A percentile compares a stretch with the other conserved stretches of the same genome.
These are phyloP conservation scores for Plemyria rubiginata DNA, from an alignment of 2,888 invertebrate species.

Conservation along the genomic window DNA sequence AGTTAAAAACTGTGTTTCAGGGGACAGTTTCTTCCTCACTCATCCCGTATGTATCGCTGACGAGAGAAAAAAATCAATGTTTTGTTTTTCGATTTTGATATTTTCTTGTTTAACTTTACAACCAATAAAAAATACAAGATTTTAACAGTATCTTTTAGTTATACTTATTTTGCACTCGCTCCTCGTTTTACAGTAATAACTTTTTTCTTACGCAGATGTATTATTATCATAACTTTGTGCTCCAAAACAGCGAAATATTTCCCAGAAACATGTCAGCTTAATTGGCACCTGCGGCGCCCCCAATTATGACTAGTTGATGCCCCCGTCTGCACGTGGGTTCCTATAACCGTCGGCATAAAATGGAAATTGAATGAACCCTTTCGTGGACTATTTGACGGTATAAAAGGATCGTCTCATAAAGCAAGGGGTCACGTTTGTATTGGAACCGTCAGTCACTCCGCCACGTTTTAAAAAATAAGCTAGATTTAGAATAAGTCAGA, in stretches of 20 bases:
- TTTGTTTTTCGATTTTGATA: no score
- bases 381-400: slow-evolving; percentile 9
- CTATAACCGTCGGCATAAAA: background rate
- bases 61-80: no score
- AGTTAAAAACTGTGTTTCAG: no score
- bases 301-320: slow-evolving; percentile 17
- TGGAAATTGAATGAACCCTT: slow-evolving; percentile 21
- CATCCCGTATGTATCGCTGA: no score
- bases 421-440: slow-evolving; percentile 10
- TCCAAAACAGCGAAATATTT: background rate
- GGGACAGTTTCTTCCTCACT: no score
- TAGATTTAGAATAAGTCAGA: background rate
- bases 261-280: background rate
- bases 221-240: no score
- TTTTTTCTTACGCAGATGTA: no score
- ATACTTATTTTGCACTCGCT: no score
- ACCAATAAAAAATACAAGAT: no score
- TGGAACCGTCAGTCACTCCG: slow-evolving; percentile 1
- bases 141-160: no score
- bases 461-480: background rate
- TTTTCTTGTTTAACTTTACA: no score
- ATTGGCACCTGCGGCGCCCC: slow-evolving; percentile 17
- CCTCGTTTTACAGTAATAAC: no score
- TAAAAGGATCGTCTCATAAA: slow-evolving; percentile 13
- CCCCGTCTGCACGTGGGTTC: background rate